phyloP scores from a whole-genome alignment of 2,113 vertebrate genomes.

The Vireo altiloquus region DNA sequence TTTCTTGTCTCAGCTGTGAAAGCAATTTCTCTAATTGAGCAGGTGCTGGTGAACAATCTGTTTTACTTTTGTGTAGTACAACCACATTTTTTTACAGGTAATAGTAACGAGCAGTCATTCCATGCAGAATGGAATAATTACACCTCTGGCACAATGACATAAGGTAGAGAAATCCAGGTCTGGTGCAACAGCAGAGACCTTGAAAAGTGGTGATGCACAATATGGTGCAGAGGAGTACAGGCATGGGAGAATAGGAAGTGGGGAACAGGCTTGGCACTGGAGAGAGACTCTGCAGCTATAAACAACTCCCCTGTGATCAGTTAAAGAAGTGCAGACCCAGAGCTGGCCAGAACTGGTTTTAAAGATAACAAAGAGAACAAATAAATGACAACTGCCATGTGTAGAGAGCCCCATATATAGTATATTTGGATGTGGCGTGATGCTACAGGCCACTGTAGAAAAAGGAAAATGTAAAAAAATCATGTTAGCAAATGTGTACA shows the following conservation, averaged over 20 bases:
- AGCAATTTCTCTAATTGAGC: neutral
- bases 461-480: neutral
- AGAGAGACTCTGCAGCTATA: neutral
- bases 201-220: neutral
- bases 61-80: neutral
- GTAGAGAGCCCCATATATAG: neutral
- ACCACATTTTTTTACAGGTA: neutral
- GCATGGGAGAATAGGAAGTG: neutral
- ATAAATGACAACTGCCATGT: neutral
- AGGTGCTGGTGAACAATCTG: neutral
- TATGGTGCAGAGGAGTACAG: neutral
- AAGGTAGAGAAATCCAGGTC: neutral
- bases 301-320: neutral
- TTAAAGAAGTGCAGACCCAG: neutral
- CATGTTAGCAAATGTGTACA: neutral
- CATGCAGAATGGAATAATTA: neutral
- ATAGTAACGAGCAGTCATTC: rapidly evolving
- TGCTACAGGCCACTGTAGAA: neutral
- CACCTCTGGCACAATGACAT: neutral
- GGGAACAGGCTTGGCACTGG: neutral
- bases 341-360: neutral
- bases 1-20: neutral
- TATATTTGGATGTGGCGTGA: neutral
- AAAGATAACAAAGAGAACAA: neutral
- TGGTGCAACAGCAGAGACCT: neutral